A percentile compares a stretch with the other conserved stretches of the same genome.
These are phyloP conservation scores for Agrotis puta DNA, from an alignment of 2,888 invertebrate genomes.

Conservation along the genomic window DNA sequence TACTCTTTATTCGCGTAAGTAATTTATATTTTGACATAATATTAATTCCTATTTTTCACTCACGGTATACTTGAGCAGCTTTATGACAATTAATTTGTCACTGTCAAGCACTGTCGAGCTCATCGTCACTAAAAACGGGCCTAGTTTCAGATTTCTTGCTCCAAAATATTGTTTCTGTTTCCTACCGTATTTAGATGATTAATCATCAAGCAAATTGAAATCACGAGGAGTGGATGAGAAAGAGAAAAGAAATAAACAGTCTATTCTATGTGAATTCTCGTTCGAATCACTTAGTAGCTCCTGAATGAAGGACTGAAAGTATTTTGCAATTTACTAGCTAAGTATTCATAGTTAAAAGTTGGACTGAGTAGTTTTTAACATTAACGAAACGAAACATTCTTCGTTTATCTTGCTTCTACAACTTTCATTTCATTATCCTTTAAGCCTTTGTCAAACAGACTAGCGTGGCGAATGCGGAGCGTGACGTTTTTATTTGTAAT, in stretches of 20 bases:
- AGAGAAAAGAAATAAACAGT: background rate
- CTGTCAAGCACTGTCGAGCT: conserved; percentile 44
- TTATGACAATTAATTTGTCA: conserved; percentile 48
- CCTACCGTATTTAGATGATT: conserved; percentile 13
- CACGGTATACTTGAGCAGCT: background rate
- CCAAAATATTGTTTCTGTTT: conserved; percentile 29
- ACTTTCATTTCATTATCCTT: background rate
- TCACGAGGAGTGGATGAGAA: background rate
- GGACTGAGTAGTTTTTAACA: background rate
- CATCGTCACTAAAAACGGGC: conserved; percentile 42
- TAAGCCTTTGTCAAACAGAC: no score
- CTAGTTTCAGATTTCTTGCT: conserved; percentile 45
- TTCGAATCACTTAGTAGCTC: conserved; percentile 4
- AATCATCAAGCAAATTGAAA: conserved; percentile 20
- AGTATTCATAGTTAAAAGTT: conserved; percentile 23
- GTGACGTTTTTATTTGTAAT: no score
- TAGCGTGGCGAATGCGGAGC: no score
- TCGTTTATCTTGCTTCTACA: background rate
- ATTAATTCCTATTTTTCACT: conserved; percentile 19
- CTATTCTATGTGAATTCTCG: background rate
- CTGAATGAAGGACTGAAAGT: conserved; percentile 5
- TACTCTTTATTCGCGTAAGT: background rate
- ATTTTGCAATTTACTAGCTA: conserved; percentile 22
- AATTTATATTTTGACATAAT: conserved; percentile 9
- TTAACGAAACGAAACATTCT: conserved; percentile 7